Percentiles rank a stretch among this genome's conserved stretches.
Evolutionary conservation across 2,113 vertebrate genomes (phyloP).

Genomic region (Orthonyx spaldingii): DNA sequence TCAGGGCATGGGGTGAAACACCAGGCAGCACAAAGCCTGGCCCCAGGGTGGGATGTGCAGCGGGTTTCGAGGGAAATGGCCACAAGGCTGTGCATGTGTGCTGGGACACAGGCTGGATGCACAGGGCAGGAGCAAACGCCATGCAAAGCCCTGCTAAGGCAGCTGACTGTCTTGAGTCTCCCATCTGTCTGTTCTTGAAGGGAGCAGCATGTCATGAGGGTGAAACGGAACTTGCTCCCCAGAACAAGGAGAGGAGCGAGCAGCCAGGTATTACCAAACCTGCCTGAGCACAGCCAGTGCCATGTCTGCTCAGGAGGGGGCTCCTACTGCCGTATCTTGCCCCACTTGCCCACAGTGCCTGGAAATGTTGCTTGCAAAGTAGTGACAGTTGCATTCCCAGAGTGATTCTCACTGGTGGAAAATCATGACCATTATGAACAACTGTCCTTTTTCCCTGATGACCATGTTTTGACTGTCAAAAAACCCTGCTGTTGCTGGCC

Average conservation of each 20-base stretch:
- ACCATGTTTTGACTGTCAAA: background rate
- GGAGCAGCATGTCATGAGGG: background rate
- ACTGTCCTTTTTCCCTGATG: background rate
- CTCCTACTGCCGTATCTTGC: background rate
- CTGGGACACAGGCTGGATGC: background rate
- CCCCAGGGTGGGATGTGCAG: rapidly evolving
- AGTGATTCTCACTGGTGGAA: background rate
- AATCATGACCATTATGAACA: background rate
- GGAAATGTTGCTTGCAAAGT: background rate
- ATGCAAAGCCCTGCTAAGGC: background rate
- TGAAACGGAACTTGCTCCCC: background rate
- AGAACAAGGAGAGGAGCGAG: background rate
- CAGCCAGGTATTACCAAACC: background rate
- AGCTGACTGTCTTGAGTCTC: background rate
- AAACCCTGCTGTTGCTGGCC: background rate
- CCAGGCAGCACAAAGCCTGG: background rate
- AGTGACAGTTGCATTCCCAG: background rate
- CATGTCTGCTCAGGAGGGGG: rapidly evolving
- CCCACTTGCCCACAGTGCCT: background rate
- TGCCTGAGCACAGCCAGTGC: rapidly evolving
- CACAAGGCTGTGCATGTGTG: background rate
- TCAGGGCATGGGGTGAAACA: background rate
- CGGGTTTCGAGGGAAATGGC: background rate
- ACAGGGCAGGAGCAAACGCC: background rate
- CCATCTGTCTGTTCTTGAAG: background rate